Evolutionary conservation across 1,140 invertebrate genomes (phyloP).

Genomic region (Drosophila albomicans): DNA sequence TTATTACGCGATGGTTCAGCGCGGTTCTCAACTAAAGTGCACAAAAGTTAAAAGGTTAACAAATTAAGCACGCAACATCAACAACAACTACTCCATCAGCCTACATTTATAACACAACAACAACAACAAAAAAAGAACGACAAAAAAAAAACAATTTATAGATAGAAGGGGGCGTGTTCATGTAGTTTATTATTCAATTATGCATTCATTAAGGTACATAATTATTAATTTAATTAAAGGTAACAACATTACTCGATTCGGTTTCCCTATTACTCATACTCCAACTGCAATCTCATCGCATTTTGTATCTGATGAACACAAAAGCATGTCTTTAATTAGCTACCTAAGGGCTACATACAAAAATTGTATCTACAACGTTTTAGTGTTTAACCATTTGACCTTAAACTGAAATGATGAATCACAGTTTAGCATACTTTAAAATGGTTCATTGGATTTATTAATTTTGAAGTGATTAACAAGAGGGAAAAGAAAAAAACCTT

Average conservation of each 20-base stretch:
- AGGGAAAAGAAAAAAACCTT: background rate
- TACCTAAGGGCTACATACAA: background rate
- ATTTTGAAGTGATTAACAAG: background rate
- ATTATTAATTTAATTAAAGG: conserved; percentile 81
- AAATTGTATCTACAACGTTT: background rate
- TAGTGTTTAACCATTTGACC: conserved; percentile 4
- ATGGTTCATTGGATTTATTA: background rate
- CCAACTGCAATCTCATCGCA: background rate
- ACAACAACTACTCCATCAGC: conserved; percentile 29
- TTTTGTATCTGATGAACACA: background rate
- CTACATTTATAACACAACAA: conserved; percentile 5
- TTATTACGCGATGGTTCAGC: conserved; percentile 51
- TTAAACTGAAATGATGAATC: background rate
- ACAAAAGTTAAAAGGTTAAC: conserved; percentile 79
- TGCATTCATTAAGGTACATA: conserved; percentile 78
- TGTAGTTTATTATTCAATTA: conserved; percentile 82
- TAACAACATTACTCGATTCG: conserved; percentile 67
- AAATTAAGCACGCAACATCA: conserved; percentile 47
- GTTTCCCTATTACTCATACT: conserved; percentile 29
- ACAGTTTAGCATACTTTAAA: background rate
- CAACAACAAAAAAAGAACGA: background rate
- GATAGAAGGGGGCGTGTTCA: conserved; percentile 11
- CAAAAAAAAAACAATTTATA: background rate
- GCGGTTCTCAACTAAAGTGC: conserved; percentile 40
- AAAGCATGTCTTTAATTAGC: conserved; percentile 7